Conservation (phyloP, 2,888 invertebrate species). For the Eupithecia subumbrata region DNA sequence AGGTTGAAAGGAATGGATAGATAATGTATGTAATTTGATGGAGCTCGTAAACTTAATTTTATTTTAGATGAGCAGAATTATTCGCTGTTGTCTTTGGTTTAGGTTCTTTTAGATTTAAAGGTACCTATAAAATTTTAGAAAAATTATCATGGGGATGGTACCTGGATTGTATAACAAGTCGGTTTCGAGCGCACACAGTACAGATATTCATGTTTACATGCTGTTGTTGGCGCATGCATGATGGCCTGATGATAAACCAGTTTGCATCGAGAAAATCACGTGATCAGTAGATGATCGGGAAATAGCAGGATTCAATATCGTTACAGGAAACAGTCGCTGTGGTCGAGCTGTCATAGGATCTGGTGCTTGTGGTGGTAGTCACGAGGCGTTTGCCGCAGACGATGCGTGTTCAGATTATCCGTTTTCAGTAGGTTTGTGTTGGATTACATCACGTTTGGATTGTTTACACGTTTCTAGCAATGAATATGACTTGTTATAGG, state of each 20-base stretch:
- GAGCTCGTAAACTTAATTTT: not conserved
- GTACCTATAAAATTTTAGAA: not conserved
- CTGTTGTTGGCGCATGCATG: not conserved
- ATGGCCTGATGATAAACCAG: not conserved
- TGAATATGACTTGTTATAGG: not conserved
- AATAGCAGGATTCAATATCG: constrained; percentile 19
- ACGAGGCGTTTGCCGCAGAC: constrained; percentile 15
- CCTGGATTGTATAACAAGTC: not conserved
- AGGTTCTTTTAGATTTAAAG: not conserved
- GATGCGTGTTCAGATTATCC: constrained; percentile 2
- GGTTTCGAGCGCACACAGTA: not conserved
- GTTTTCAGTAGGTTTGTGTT: constrained; percentile 3
- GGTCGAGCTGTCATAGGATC: constrained; percentile 22
- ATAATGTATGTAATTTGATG: constrained; percentile 6
- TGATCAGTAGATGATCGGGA: constrained; percentile 23
- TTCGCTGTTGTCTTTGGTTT: not conserved
- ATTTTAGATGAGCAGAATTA: not conserved
- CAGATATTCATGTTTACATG: not conserved
- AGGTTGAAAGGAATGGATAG: not conserved
- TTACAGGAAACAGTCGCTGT: constrained; percentile 25
- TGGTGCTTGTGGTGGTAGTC: constrained; percentile 23
- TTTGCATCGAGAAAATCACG: constrained; percentile 5
- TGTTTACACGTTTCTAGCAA: not conserved
- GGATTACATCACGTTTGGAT: constrained; percentile 11
- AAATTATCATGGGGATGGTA: not conserved